Evolutionary conservation across 2,888 invertebrate genomes (phyloP).

Genomic region (Hanleya hanleyi): DNA sequence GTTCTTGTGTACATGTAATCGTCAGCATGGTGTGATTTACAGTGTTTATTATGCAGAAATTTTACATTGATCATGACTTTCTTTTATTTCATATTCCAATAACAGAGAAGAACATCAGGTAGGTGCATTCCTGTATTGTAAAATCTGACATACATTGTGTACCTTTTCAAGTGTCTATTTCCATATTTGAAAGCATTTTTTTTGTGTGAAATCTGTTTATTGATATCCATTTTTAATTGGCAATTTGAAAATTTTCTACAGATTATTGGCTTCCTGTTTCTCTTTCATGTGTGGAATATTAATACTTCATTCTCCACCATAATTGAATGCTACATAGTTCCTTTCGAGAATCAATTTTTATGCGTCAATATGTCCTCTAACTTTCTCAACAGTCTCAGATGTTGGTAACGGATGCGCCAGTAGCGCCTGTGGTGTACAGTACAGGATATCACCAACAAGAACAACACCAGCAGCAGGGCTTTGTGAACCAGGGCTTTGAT

Average conservation of each 20-base stretch:
- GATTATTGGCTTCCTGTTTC: background rate
- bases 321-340: background rate
- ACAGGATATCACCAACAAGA: background rate
- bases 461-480: no score
- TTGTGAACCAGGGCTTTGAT: background rate
- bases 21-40: no score
- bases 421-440: background rate
- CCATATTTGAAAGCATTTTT: no score
- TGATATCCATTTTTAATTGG: background rate
- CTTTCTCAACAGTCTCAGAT: no score
- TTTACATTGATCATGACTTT: no score
- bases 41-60: no score
- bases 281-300: background rate
- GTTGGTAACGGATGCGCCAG: background rate
- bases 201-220: background rate
- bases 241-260: background rate
- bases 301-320: background rate
- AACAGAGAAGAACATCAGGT: background rate
- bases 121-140: no score
- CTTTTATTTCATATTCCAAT: background rate
- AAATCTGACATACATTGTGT: no score
- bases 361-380: background rate
- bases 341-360: background rate
- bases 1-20: no score
- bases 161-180: background rate